Conservation (phyloP, 2,113 vertebrate genomes). For the Oncorhynchus masou region DNA sequence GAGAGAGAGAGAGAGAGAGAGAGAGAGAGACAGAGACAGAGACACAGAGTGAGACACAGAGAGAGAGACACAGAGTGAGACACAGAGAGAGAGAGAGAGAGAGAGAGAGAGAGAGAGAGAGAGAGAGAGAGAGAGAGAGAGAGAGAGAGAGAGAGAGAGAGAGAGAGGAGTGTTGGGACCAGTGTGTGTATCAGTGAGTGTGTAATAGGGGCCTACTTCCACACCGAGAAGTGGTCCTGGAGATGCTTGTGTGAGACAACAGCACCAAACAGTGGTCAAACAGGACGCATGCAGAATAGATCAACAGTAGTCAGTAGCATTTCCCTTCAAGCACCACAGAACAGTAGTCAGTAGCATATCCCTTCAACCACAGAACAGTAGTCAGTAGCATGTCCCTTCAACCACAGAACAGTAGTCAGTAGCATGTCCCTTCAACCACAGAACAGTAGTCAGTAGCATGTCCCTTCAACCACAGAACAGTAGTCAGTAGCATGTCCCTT, state of each 20-base stretch:
- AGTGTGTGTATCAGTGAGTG: neutral
- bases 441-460: too few species aligned
- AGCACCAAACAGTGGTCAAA: slow-evolving; percentile 67
- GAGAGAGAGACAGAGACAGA: slow-evolving; percentile 59
- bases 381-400: too few species aligned
- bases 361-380: too few species aligned
- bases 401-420: too few species aligned
- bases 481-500: too few species aligned
- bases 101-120: slow-evolving; percentile 59
- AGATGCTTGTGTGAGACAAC: slow-evolving; percentile 60
- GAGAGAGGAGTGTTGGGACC: slow-evolving; percentile 51
- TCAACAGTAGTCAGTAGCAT: too few species aligned
- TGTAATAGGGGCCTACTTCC: slow-evolving; percentile 2
- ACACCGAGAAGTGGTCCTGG: slow-evolving; percentile 28
- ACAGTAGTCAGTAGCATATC: too few species aligned
- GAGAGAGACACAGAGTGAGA: slow-evolving; percentile 17
- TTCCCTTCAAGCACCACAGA: too few species aligned
- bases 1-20: neutral
- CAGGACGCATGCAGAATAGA: slow-evolving; percentile 31
- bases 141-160: slow-evolving; percentile 50
- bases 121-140: slow-evolving; percentile 35
- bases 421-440: too few species aligned
- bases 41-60: slow-evolving; percentile 31
- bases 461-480: too few species aligned
- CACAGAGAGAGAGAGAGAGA: neutral